Evolutionary conservation across 2,113 vertebrate genomes (phyloP), one percentile per base, ranked within the genome.

Genomic region (Chamaea fasciata): DNA sequence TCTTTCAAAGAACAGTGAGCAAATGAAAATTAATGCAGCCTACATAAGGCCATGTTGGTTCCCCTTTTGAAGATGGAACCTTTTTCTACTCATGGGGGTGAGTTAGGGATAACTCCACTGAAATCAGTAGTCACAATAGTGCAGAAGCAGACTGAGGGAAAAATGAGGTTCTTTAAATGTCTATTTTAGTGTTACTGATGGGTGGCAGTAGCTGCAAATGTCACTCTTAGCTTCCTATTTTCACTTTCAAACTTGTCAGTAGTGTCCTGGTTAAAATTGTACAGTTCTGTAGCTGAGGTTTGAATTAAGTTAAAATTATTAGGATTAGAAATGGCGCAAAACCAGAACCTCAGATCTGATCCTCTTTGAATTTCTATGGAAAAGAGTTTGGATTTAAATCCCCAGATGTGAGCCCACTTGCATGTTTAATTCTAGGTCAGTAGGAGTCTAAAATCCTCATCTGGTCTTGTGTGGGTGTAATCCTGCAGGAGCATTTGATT

Each of bases 321-420:
- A 95, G 82, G 68, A 95, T 91, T 93, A 94, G 56, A 81, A 86
- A 77, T 77, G 27, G 79, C 86, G 57, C 77, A 74, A 92, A 92
- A 46, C 57, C 57, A 87, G 91, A 92, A 87, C 67, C 35, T 77
- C 75, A 59, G 42, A 83, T 80, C 84, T 88, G 82, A 88, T 86
- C 91, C 82, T 83, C 85, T 95, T 90, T 93, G 75, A 91, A 93
- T 96, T 95, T 93, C 47, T 74, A 0, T 67, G 64, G 52, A 82
- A 93, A 83, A 31, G 28, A 75, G 74, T 92, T 94, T 73, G 89
- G 20, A 93, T 88, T 95, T 82, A 97, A 96, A 86, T 93, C 79
- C 79, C 35, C 68, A 88, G 85, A 83, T 67, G 27, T 59, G 67
- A 95, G 90, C 41, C 13, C 0, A 0, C 77, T 76, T 90, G 63